Conservation (phyloP, 2,888 invertebrate genomes). For the Capitulum mitella region DNA sequence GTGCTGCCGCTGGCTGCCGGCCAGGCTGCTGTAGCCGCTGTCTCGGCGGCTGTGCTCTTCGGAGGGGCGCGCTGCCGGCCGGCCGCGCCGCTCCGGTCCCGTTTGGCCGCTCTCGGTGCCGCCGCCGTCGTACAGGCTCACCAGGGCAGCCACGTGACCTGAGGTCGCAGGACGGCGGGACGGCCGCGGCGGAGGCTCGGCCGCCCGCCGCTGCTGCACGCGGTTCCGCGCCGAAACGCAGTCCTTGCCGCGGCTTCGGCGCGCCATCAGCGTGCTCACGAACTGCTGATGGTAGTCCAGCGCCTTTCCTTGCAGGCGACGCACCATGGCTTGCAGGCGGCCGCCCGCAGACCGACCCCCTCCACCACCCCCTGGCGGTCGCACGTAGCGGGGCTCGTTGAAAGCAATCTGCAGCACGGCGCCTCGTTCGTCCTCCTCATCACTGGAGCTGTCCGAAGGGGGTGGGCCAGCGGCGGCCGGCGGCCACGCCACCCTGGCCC, state of each 20-base stretch:
- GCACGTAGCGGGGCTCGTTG: background rate
- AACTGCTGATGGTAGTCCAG: background rate
- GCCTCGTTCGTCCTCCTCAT: background rate
- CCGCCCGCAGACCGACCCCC: background rate
- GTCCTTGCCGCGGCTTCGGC: background rate
- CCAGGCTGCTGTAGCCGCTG: constrained; percentile 16
- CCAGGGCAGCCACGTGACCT: background rate
- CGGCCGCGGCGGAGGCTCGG: background rate
- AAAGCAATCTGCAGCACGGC: background rate
- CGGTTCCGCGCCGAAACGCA: background rate
- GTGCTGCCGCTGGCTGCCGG: background rate
- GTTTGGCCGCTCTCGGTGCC: background rate
- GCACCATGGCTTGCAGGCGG: background rate
- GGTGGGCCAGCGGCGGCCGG: too few relatives aligned
- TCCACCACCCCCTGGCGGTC: background rate
- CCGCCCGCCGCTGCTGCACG: background rate
- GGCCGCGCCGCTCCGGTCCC: background rate
- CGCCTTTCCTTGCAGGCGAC: background rate
- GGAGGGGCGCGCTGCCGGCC: background rate
- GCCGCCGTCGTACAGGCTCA: background rate
- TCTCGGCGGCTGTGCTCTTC: background rate
- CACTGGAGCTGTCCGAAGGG: background rate
- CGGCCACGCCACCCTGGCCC: too few relatives aligned
- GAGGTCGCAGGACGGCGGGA: background rate
- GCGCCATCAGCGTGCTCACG: background rate